A percentile compares a stretch with the other conserved stretches of the same genome.
phyloP scores from a whole-genome alignment of 2,797 vertebrate species.

The Gymnocypris eckloni region DNA sequence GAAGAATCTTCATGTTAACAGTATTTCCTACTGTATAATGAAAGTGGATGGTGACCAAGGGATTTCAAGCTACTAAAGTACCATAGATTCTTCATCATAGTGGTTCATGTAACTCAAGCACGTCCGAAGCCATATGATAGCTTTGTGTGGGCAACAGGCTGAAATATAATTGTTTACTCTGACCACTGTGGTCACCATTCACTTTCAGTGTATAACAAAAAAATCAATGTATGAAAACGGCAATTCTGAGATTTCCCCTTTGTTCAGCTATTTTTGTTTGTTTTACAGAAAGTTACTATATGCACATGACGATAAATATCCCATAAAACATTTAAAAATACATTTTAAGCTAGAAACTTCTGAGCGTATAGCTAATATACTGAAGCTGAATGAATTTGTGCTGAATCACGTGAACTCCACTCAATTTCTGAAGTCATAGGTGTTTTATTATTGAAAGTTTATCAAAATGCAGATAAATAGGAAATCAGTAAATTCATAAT shows the following conservation, averaged over 20 bases:
- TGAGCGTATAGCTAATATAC: background rate
- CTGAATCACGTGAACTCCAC: background rate
- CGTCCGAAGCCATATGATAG: background rate
- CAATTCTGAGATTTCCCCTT: background rate
- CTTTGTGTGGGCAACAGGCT: background rate
- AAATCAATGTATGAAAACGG: background rate
- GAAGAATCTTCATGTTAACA: background rate
- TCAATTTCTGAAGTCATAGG: background rate
- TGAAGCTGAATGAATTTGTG: background rate
- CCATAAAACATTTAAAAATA: background rate
- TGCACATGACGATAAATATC: background rate
- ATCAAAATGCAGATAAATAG: slow-evolving; percentile 1
- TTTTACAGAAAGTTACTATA: background rate
- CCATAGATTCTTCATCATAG: background rate
- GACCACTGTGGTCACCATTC: background rate
- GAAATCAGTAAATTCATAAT: slow-evolving; percentile 24
- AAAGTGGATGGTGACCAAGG: background rate
- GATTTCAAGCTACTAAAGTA: background rate
- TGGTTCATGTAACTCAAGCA: background rate
- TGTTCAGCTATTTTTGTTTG: background rate
- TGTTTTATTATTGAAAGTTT: slow-evolving; percentile 26
- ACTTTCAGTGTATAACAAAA: background rate
- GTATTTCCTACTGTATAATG: background rate
- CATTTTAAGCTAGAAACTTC: background rate
- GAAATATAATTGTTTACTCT: background rate